Evolutionary conservation across 2,888 invertebrate species (phyloP).

Genomic region (Phragmatobia fuliginosa): DNA sequence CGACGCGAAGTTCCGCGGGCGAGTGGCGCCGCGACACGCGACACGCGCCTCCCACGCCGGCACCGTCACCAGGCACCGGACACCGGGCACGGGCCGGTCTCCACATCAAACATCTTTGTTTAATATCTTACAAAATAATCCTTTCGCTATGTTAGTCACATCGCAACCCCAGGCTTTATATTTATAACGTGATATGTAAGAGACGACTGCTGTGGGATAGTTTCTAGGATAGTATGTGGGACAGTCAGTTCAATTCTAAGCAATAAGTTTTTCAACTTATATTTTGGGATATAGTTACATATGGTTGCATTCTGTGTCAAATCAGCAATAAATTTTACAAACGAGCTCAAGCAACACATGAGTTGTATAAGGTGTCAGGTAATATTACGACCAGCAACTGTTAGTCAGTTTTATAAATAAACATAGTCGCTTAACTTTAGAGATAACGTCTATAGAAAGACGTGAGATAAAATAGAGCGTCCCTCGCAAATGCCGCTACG

Average conservation of each 20-base stretch:
- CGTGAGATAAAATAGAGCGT: neutral
- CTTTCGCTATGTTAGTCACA: neutral
- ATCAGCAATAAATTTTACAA: neutral
- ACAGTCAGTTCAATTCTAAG: neutral
- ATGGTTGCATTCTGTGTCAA: neutral
- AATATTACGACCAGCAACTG: neutral
- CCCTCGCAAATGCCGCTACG: neutral
- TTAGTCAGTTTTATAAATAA: neutral
- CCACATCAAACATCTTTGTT: neutral
- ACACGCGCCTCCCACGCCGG: neutral
- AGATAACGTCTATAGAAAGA: neutral
- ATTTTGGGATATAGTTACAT: neutral
- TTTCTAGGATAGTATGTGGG: neutral
- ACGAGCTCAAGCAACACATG: neutral
- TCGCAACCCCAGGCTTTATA: neutral
- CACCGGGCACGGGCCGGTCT: neutral
- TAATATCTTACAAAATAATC: neutral
- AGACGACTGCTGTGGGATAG: neutral
- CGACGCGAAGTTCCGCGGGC: neutral
- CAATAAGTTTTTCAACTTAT: too few species aligned
- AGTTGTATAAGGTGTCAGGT: neutral
- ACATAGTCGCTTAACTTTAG: neutral
- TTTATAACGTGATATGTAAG: neutral
- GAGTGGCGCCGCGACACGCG: neutral
- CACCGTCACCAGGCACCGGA: too few species aligned